phyloP scores from a whole-genome alignment of 2,797 vertebrate species.

The Hydrolagus colliei region DNA sequence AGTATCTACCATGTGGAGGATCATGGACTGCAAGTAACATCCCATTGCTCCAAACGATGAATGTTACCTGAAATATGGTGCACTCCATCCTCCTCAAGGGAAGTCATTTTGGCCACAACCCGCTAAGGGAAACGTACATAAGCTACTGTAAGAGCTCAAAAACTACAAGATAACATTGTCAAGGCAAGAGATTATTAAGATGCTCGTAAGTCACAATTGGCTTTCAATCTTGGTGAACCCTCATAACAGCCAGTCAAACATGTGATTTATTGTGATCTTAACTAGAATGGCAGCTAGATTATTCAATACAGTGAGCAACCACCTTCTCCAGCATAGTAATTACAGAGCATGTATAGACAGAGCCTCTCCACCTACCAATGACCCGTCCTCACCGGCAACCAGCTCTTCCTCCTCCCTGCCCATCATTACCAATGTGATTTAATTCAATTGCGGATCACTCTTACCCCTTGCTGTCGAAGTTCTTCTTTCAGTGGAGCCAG shows the following conservation, averaged over 20 bases:
- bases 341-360: too few relatives aligned
- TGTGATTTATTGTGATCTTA: not conserved
- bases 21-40: not conserved
- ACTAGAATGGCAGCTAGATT: not conserved
- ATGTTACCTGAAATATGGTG: not conserved
- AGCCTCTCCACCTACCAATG: too few relatives aligned
- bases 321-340: too few relatives aligned
- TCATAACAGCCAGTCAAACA: too few relatives aligned
- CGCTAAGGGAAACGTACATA: not conserved
- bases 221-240: not conserved
- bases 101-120: not conserved
- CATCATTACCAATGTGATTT: too few relatives aligned
- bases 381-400: too few relatives aligned
- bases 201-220: not conserved
- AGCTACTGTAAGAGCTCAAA: not conserved
- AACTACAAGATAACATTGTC: not conserved
- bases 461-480: slow-evolving; percentile 86
- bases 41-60: not conserved
- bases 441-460: slow-evolving; percentile 38
- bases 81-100: not conserved
- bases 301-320: too few relatives aligned
- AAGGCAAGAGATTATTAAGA: not conserved
- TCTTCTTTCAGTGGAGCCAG: slow-evolving; percentile 91
- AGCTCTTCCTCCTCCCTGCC: too few relatives aligned
- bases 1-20: not conserved